A percentile compares a stretch with the other conserved stretches of the same genome.
Conservation (phyloP, 2,113 vertebrate species). For the Choloepus hoffmanni region DNA sequence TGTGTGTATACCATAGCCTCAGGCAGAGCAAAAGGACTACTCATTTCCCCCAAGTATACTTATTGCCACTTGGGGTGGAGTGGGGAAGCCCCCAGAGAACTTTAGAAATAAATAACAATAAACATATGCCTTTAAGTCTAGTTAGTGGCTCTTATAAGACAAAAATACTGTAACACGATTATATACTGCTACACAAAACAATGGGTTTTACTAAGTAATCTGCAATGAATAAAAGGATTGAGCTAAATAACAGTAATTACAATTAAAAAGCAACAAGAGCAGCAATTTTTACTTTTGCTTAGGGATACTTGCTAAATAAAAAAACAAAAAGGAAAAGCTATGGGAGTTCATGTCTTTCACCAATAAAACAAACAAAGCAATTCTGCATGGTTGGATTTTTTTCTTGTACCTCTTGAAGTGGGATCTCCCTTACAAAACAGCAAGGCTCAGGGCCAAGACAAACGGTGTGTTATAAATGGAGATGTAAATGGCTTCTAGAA, state of each 20-base stretch:
- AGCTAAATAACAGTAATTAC: constrained; percentile 20
- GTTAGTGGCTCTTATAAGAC: not conserved
- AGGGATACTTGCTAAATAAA: not conserved
- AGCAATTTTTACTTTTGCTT: not conserved
- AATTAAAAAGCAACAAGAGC: constrained; percentile 22
- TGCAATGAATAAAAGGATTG: not conserved
- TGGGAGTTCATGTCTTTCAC: not conserved
- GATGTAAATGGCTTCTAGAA: not conserved
- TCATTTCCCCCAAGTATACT: not conserved
- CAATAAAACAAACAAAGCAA: not conserved
- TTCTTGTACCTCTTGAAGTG: not conserved
- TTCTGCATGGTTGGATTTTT: not conserved
- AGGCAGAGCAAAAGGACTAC: not conserved
- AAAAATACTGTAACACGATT: not conserved
- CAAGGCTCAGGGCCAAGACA: not conserved
- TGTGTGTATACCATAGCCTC: not conserved
- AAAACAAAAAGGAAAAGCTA: constrained; percentile 12
- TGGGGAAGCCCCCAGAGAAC: not conserved
- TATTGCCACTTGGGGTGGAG: not conserved
- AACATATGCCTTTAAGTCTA: not conserved
- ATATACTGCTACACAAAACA: not conserved
- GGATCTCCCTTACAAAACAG: not conserved
- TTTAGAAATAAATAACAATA: not conserved
- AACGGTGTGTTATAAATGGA: not conserved
- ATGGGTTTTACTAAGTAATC: constrained; percentile 16